Conservation (phyloP, 2,888 invertebrate genomes). For the Brachylomia viminalis region DNA sequence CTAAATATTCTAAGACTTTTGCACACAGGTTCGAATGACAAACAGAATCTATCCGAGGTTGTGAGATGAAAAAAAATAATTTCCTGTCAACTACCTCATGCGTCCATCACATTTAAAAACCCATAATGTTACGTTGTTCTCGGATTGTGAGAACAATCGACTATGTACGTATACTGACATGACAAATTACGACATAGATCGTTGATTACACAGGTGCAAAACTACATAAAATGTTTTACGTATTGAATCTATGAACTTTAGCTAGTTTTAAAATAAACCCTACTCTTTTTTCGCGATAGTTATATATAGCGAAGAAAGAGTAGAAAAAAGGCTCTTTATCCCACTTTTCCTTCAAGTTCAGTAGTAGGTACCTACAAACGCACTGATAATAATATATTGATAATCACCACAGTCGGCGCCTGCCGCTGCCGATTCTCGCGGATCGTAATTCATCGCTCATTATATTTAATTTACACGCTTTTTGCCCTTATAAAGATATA, state of each 20-base stretch:
- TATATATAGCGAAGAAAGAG: neutral
- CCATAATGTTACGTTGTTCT: neutral
- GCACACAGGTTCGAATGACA: too few relatives aligned
- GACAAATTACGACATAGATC: neutral
- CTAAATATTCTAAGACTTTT: too few relatives aligned
- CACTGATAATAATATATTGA: conserved; percentile 8
- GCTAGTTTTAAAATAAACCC: too few relatives aligned
- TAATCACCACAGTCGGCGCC: conserved; percentile 22
- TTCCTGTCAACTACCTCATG: neutral
- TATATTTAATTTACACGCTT: conserved; percentile 45
- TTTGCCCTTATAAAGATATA: conserved; percentile 23
- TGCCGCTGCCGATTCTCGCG: conserved; percentile 1
- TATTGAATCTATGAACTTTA: neutral
- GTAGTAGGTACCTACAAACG: neutral
- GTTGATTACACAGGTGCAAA: neutral
- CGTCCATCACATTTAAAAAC: neutral
- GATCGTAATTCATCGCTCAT: conserved; percentile 54
- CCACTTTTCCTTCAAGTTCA: neutral
- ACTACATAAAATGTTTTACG: neutral
- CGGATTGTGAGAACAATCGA: neutral
- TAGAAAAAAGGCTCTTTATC: neutral
- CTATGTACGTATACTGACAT: neutral
- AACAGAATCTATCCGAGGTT: too few relatives aligned
- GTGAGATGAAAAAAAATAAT: too few relatives aligned
- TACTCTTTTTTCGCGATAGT: too few relatives aligned